Evolutionary conservation across 2,888 invertebrate genomes (phyloP).

Genomic region (Linnaemya tessellans): DNA sequence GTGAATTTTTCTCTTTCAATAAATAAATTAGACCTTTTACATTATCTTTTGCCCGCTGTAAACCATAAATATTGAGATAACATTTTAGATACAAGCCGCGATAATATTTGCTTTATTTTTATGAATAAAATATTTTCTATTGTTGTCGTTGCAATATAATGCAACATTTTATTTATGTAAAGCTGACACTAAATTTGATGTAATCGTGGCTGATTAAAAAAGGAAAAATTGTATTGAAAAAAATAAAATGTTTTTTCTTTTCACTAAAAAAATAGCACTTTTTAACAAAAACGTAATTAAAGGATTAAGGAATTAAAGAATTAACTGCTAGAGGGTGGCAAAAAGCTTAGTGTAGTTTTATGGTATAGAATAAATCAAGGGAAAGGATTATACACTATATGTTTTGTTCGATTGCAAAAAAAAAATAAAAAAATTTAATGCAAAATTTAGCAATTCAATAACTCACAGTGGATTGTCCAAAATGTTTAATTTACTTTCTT

Average conservation of each 20-base stretch:
- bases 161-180: slow-evolving; percentile 41
- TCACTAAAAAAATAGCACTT: not conserved
- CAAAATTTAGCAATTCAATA: no score
- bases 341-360: not conserved
- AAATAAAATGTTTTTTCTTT: not conserved
- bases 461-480: no score
- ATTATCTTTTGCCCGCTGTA: slow-evolving; percentile 36
- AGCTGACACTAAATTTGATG: slow-evolving; percentile 59
- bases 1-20: slow-evolving; percentile 1
- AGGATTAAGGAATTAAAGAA: slow-evolving; percentile 1
- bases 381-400: not conserved
- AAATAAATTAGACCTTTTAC: slow-evolving; percentile 38
- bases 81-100: slow-evolving; percentile 37
- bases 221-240: not conserved
- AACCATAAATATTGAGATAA: slow-evolving; percentile 62
- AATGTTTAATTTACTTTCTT: no score
- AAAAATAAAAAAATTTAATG: no score
- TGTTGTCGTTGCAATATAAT: slow-evolving; percentile 16
- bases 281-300: slow-evolving; percentile 23
- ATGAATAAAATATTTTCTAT: slow-evolving; percentile 47
- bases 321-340: not conserved
- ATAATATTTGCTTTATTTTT: slow-evolving; percentile 52
- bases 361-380: not conserved
- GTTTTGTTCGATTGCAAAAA: no score
- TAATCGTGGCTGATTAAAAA: slow-evolving; percentile 32